Conservation (phyloP, 2,888 invertebrate species). For the Caenorhabditis sp. region DNA sequence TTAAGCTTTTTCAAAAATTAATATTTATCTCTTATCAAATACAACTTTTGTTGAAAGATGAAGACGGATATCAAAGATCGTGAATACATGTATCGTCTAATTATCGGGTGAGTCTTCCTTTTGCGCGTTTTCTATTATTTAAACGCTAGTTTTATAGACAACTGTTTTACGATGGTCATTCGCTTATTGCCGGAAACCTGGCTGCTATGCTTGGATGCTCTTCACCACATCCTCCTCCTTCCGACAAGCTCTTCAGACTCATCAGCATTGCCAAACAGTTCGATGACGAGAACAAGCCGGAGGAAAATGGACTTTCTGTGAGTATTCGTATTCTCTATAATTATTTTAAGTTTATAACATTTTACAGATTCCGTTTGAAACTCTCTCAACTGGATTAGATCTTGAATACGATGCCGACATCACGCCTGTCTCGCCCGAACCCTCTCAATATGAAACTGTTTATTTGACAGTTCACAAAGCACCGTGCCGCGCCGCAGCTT, state of each 20-base stretch:
- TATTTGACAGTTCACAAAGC: slow-evolving; percentile 99
- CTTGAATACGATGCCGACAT: slow-evolving; percentile 95
- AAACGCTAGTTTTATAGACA: slow-evolving; percentile 88
- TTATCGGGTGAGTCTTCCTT: slow-evolving; percentile 89
- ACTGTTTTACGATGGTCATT: slow-evolving; percentile 97
- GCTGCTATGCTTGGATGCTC: slow-evolving; percentile 90
- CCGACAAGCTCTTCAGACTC: slow-evolving; percentile 91
- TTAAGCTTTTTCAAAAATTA: too few species aligned
- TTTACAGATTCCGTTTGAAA: slow-evolving; percentile 72
- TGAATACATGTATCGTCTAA: slow-evolving; percentile 92
- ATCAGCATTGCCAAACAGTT: slow-evolving; percentile 80
- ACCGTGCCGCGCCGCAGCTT: slow-evolving; percentile 94
- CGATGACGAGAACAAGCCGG: slow-evolving; percentile 76
- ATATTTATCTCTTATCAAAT: background rate
- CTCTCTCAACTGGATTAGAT: slow-evolving; percentile 88
- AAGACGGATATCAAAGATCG: slow-evolving; percentile 89
- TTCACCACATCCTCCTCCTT: slow-evolving; percentile 95
- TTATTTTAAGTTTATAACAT: too few species aligned
- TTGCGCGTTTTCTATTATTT: background rate
- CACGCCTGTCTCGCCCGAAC: slow-evolving; percentile 90
- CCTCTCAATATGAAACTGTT: slow-evolving; percentile 97
- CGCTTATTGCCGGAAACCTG: slow-evolving; percentile 92
- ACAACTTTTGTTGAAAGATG: slow-evolving; percentile 70
- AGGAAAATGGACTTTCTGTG: slow-evolving; percentile 68
- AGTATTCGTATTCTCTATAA: background rate